These are phyloP conservation scores for Streblospio benedicti DNA, from an alignment of 1,140 invertebrate genomes.

Conservation along the genomic window DNA sequence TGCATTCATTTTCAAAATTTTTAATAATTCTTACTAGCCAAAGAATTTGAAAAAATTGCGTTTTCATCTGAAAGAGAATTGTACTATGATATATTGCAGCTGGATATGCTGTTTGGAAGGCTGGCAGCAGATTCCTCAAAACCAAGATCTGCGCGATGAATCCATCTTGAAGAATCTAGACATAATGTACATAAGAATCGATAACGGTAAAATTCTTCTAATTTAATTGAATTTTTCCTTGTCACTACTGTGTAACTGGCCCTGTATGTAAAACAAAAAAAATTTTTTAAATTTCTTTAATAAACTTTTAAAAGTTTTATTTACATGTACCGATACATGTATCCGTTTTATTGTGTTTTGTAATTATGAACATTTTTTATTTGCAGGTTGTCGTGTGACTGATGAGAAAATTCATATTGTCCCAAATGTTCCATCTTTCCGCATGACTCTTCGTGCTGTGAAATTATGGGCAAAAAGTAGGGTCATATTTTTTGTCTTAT, in stretches of 20 bases:
- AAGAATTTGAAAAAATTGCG: no score
- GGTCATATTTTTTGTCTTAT: neutral
- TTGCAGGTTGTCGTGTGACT: conserved; percentile 89
- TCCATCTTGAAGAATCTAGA: conserved; percentile 88
- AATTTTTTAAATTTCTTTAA: neutral
- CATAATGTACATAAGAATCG: conserved; percentile 87
- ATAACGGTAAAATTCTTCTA: conserved; percentile 61
- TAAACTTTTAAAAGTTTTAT: no score
- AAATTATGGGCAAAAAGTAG: conserved; percentile 95
- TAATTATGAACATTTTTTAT: conserved; percentile 52
- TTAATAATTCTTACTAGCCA: no score
- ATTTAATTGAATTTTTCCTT: neutral
- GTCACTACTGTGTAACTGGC: neutral
- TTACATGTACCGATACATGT: no score
- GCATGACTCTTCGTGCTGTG: conserved; percentile 83
- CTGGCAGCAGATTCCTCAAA: conserved; percentile 82
- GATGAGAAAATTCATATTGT: conserved; percentile 94
- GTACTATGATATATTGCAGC: no score
- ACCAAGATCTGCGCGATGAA: conserved; percentile 80
- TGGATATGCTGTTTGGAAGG: conserved; percentile 94
- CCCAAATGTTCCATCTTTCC: conserved; percentile 89
- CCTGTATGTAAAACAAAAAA: no score
- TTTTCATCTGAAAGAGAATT: no score
- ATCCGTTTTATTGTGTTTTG: no score
- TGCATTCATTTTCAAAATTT: no score